Percentiles rank a stretch among this genome's conserved stretches.
These are phyloP conservation scores for Beris morrisii DNA, from an alignment of 2,888 invertebrate genomes.

Conservation along the genomic window DNA sequence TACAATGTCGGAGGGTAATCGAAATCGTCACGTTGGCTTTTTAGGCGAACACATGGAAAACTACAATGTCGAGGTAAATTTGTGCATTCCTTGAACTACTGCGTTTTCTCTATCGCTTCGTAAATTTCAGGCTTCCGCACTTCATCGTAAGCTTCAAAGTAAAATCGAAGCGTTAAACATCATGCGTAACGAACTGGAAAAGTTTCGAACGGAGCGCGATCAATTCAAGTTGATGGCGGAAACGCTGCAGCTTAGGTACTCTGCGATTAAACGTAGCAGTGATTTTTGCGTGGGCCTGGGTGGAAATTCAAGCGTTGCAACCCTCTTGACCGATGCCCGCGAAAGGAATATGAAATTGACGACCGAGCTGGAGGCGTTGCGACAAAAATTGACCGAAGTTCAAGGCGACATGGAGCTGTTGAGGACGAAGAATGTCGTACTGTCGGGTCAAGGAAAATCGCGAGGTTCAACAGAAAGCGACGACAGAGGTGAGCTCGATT, in stretches of 20 bases:
- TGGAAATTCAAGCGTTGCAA: constrained; percentile 59
- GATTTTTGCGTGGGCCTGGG: constrained; percentile 48
- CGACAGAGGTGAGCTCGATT: constrained; percentile 48
- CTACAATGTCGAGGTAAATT: constrained; percentile 54
- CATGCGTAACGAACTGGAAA: constrained; percentile 74
- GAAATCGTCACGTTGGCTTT: constrained; percentile 46
- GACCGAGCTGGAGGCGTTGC: constrained; percentile 66
- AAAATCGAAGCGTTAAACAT: constrained; percentile 82
- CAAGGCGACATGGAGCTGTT: constrained; percentile 70
- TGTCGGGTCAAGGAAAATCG: constrained; percentile 61
- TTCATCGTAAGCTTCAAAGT: constrained; percentile 74
- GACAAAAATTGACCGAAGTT: constrained; percentile 70
- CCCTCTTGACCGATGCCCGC: constrained; percentile 62
- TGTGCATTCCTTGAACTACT: too few relatives aligned
- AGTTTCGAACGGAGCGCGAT: constrained; percentile 77
- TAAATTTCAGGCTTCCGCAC: constrained; percentile 61
- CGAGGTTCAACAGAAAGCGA: background rate
- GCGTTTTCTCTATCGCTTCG: constrained; percentile 38
- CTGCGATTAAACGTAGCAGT: constrained; percentile 56
- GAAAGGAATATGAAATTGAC: constrained; percentile 63
- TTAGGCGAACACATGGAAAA: constrained; percentile 57
- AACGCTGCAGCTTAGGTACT: constrained; percentile 65
- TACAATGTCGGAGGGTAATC: constrained; percentile 36
- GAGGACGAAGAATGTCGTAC: constrained; percentile 55
- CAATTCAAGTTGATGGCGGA: constrained; percentile 80